Evolutionary conservation across 2,113 vertebrate species (phyloP), one percentile per base, ranked within the genome.

Genomic region (Lamprologus sp.): DNA sequence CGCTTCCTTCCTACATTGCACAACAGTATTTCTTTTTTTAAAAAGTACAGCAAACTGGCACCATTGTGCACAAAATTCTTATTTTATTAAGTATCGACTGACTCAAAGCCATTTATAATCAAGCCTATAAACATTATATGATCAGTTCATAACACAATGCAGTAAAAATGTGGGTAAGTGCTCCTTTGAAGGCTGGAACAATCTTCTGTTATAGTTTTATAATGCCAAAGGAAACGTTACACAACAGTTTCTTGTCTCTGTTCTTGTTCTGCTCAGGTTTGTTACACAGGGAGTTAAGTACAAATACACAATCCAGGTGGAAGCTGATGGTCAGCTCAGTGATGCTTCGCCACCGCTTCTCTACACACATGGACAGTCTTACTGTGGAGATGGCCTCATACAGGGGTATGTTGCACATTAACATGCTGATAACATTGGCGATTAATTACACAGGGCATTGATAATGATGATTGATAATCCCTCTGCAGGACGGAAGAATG

Each of bases 341-440:
- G 96, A 97, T 88, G 90, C 95, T 2, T 99, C 98, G 0, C 97
- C 97, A 15, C 90, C 96, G 0, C 95, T 99, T 1, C 2, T 96
- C 89, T 98, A 98, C 6, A 88, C 95, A 33, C 97, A 98, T 0
- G 98, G 97, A 73, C 83, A 96, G 8, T 86, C 97, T 53, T 99
- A 97, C 94, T 99, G 99, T 19, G 98, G 99, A 19, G 98, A 99
- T 49, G 97, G 98, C 37, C 93, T 94, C 88, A 94, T 97, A 82
- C 95, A 97, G 55, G 90, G 10, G 99, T 99, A 92, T 93, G 26
- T 23, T 28, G 23, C 63, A 49, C n/a, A 10, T 58, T 42, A 53
- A 49, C 33, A 23, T 13, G 45, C 73, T 51, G 73, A 9, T 21
- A 21, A 35, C 15, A 35, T 15, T 33, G 15, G 40, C 3, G 33